A percentile compares a stretch with the other conserved stretches of the same genome.
These are phyloP conservation scores for Stercorarius parasiticus DNA, from an alignment of 2,113 vertebrate species.

Conservation along the genomic window DNA sequence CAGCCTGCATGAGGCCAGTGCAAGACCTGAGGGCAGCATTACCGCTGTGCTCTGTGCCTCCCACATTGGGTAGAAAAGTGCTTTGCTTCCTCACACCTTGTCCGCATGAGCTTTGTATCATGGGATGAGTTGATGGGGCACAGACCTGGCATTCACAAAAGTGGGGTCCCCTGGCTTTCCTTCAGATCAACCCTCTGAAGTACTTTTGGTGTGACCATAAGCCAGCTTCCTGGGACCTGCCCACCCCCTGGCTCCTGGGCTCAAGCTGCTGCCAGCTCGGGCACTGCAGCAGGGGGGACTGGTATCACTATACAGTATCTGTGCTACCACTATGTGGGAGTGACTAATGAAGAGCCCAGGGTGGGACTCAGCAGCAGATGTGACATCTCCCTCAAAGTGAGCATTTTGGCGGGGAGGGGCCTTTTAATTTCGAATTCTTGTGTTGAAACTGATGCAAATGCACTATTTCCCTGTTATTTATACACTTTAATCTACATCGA, in stretches of 20 bases:
- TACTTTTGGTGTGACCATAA: background rate
- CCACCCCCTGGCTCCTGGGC: fast-evolving
- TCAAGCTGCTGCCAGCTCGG: background rate
- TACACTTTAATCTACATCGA: background rate
- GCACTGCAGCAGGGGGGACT: background rate
- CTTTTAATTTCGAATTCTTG: background rate
- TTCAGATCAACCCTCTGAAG: background rate
- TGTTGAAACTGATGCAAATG: background rate
- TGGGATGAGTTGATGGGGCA: background rate
- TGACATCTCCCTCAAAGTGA: background rate
- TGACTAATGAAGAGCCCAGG: fast-evolving
- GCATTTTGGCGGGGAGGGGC: background rate
- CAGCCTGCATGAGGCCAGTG: background rate
- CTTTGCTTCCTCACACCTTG: fast-evolving
- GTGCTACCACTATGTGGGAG: too few species aligned
- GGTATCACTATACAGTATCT: background rate
- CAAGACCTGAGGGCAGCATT: background rate
- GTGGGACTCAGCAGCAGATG: background rate
- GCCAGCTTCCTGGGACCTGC: fast-evolving
- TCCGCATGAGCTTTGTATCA: background rate
- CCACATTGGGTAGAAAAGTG: fast-evolving
- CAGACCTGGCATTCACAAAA: fast-evolving
- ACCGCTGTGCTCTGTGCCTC: background rate
- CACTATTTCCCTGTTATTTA: background rate
- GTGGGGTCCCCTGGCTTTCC: fast-evolving